These are phyloP conservation scores for Chelonus insularis DNA, from an alignment of 1,140 invertebrate genomes.

Conservation along the genomic window DNA sequence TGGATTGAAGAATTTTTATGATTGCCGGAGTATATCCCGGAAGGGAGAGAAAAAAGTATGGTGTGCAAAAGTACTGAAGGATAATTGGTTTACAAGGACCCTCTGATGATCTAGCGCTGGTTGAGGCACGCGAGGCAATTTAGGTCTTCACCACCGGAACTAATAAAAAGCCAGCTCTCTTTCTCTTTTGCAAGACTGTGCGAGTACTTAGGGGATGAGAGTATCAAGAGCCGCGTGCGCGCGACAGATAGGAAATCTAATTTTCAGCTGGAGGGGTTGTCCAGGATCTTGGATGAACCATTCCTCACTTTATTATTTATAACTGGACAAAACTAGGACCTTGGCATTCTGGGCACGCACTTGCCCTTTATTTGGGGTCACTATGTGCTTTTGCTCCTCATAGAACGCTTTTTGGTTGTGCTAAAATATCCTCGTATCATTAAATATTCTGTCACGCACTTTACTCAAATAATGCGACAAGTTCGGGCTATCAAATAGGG, in stretches of 20 bases:
- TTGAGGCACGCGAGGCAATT: constrained; percentile 31
- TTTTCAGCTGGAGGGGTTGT: constrained; percentile 45
- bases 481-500: background rate
- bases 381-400: constrained; percentile 14
- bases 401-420: background rate
- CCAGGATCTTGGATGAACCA: constrained; percentile 38
- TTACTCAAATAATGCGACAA: constrained; percentile 11
- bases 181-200: background rate
- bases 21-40: constrained; percentile 1
- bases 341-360: constrained; percentile 52
- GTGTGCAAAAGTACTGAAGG: constrained; percentile 18
- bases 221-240: constrained; percentile 22
- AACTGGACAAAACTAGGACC: constrained; percentile 51
- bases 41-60: background rate
- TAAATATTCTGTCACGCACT: constrained; percentile 22
- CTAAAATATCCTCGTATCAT: constrained; percentile 23
- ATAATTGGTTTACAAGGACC: constrained; percentile 34
- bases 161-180: constrained; percentile 27
- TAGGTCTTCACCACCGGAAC: constrained; percentile 30
- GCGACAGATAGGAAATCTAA: constrained; percentile 55
- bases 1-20: constrained; percentile 16
- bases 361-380: constrained; percentile 32
- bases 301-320: constrained; percentile 56
- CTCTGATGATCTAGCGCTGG: constrained; percentile 27
- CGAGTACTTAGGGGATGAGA: constrained; percentile 10